Base-by-base conservation (phyloP, 2,797 vertebrate species). In the Enteromius unitaeniatus region DNA sequence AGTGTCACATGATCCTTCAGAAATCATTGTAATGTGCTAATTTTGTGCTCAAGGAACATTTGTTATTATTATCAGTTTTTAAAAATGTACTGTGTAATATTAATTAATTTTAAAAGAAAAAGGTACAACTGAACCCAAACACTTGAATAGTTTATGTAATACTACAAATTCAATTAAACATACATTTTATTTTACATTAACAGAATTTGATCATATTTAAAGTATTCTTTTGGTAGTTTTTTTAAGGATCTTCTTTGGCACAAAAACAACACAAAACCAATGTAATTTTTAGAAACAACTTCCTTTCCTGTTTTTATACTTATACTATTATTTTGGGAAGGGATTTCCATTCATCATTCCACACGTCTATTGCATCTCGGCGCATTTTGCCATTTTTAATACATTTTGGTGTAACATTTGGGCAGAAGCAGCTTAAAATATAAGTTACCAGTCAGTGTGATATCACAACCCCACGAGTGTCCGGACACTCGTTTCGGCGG, bases 401-500 rank as follows among this genome's bases (percentile, higher is more conserved):
- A 1, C 14, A 64, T 64, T 31, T 64, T 31, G 13, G 60, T 53
- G 72, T 51, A 73, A 31, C 19, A 21, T 1, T 74, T 74, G 28
- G 49, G 34, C 19, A 74, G 11, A 60, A 26, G 7, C 34, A 58
- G 14, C 53, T 76, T 58, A 34, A 58, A 69, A 70, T 55, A 28
- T 70, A 45, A 45, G 10, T 19, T 17, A 62, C 31, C 14, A 51
- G n/a, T 40, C 9, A 28, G 31, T 5, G 17, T 19, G 0, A 13
- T 45, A 31, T 65, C 14, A 37, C 19, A 14, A 31, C 19, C 73
- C 47, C 23, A 47, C 69, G 1, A 64, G 40, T 26, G 26, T 81
- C 68, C 68, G 23, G 26, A 75, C 17, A 19, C 26, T 88, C 86
- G 83, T 88, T 49, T 6, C 75, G 86, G 89, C 67, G 53, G 82